phyloP scores from a whole-genome alignment of 2,888 invertebrate species.

The Campopleginae sp. region DNA sequence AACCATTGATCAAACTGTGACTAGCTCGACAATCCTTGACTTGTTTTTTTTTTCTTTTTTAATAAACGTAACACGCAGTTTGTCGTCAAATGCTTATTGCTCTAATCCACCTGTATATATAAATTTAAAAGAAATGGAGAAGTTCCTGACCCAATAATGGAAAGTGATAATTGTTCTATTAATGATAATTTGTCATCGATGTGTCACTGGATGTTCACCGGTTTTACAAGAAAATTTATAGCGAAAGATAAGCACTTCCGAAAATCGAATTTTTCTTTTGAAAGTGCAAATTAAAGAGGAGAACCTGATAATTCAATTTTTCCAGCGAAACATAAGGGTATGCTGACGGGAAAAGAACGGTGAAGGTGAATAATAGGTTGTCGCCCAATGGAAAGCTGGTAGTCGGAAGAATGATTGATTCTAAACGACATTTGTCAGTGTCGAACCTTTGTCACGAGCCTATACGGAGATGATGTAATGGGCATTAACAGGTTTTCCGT shows the following conservation, averaged over 20 bases:
- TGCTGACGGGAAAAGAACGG: not conserved
- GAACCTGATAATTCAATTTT: not conserved
- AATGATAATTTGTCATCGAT: not conserved
- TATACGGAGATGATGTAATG: conserved; percentile 50
- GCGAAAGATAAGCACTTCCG: not conserved
- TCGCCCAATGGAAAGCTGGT: conserved; percentile 32
- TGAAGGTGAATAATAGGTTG: conserved; percentile 5
- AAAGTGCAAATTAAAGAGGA: not conserved
- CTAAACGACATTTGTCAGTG: conserved; percentile 66
- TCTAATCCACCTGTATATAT: not conserved
- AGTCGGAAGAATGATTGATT: conserved; percentile 62
- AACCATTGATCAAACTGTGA: conserved; percentile 9
- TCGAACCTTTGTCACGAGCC: conserved; percentile 61
- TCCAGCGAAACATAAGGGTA: not conserved
- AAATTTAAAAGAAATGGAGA: not conserved
- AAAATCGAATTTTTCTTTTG: not conserved
- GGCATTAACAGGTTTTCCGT: conserved; percentile 61
- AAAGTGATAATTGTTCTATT: not conserved
- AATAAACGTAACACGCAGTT: not conserved
- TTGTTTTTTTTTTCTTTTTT: not conserved
- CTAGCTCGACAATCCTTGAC: not conserved
- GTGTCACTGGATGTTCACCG: not conserved
- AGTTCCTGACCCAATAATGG: not conserved
- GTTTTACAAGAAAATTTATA: not conserved
- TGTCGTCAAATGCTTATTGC: not conserved